Base-by-base conservation (phyloP, 1,140 invertebrate species). In the Reticulitermes speratus region DNA sequence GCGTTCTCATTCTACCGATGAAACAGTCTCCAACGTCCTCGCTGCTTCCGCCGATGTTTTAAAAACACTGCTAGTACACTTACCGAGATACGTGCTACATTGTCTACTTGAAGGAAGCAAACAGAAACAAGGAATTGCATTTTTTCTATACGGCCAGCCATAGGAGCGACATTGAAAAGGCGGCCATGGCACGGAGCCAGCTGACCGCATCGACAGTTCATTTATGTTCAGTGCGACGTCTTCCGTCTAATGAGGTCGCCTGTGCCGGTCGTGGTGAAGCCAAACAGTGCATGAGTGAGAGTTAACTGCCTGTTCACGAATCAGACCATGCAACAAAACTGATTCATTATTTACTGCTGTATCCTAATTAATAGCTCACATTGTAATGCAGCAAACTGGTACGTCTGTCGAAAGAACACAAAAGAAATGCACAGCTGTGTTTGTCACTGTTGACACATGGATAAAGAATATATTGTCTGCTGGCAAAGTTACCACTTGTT, bases 91-190 rank as follows among this genome's bases (percentile, higher is more conserved):
- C 65, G 65, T 75, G 65, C n/a, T 75, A 8, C 25, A 75, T 3
- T 30, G 65, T 75, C 14, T 55, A 55, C 52, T 21, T 21, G 52
- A 55, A 55, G 8, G 14, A 75, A 21, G 65, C 65, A 75, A 75
- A 16, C n/a, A 75, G 65, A n/a, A 30, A 75, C 8, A 30, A 75
- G 65, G n/a, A 75, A 30, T 75, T 14, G 14, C n/a, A 5, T 8
- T 75, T 75, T 75, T 75, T 21, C 19, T 21, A 16, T 6, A 75
- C 65, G 7, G 25, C 65, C 65, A 75, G 25, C n/a, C 30, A 25
- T 75, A 30, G 65, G n/a, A 75, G n/a, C 65, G 65, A 75, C 65
- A 75, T 75, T 75, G 65, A 75, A 75, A 75, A 75, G 25, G 65
- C 65, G 65, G 65, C 25, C 65, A 75, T 75, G 65, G 65, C 65